Evolutionary conservation across 2,113 vertebrate species (phyloP).

Genomic region (Cinclus cinclus): DNA sequence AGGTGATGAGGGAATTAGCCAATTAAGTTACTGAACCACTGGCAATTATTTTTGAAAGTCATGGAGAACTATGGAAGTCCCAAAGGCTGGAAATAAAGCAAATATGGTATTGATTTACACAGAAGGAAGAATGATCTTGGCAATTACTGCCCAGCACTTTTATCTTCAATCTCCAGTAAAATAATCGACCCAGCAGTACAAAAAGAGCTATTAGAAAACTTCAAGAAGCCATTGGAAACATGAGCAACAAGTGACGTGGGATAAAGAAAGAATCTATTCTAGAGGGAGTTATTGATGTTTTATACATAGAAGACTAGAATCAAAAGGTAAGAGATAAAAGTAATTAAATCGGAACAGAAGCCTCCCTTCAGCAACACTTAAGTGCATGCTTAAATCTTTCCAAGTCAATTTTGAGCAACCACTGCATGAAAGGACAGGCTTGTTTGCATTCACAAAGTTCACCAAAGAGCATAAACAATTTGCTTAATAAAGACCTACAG

Average conservation of each 20-base stretch:
- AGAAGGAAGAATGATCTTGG: conserved; percentile 51
- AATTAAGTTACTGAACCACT: conserved; percentile 54
- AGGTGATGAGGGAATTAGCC: conserved; percentile 45
- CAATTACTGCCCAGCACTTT: conserved; percentile 57
- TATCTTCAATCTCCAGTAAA: conserved; percentile 58
- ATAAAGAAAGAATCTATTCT: conserved; percentile 40
- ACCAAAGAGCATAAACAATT: background rate
- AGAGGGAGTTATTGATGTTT: conserved; percentile 23
- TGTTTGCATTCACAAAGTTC: background rate
- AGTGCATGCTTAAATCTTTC: background rate
- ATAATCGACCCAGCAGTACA: conserved; percentile 43
- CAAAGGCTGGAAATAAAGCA: conserved; percentile 53
- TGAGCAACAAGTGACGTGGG: background rate
- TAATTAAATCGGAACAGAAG: background rate
- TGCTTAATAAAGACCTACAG: background rate
- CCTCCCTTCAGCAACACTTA: conserved; percentile 2
- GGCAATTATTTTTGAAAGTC: conserved; percentile 65
- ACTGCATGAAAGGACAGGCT: background rate
- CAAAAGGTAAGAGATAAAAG: conserved; percentile 40
- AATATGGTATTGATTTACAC: conserved; percentile 64
- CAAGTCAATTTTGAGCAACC: background rate
- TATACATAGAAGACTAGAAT: conserved; percentile 14
- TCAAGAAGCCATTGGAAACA: conserved; percentile 34
- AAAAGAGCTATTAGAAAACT: conserved; percentile 52
- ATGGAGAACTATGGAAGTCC: conserved; percentile 44